Percentiles rank a stretch among this genome's conserved stretches.
Conservation (phyloP, 1,140 invertebrate species). For the Eupeodes corollae region DNA sequence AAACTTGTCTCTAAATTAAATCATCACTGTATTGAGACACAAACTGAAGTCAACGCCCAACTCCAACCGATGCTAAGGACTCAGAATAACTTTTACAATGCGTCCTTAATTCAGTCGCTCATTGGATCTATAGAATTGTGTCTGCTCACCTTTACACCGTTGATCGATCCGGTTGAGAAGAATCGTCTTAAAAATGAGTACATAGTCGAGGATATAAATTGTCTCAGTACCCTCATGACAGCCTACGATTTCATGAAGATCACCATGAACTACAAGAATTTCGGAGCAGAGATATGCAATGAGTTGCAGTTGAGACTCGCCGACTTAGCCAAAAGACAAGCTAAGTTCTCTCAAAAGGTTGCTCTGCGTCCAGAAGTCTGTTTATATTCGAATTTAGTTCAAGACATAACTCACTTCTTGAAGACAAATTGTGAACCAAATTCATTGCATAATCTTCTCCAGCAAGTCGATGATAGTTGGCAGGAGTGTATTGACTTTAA, state of each 20-base stretch:
- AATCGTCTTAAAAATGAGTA: slow-evolving; percentile 55
- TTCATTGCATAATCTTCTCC: slow-evolving; percentile 12
- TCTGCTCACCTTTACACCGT: slow-evolving; percentile 39
- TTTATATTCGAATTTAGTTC: slow-evolving; percentile 40
- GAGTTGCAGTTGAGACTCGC: slow-evolving; percentile 29
- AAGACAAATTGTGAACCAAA: slow-evolving; percentile 23
- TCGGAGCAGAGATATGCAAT: slow-evolving; percentile 21
- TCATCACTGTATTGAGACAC: neutral
- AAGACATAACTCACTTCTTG: slow-evolving; percentile 28
- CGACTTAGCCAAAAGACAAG: slow-evolving; percentile 23
- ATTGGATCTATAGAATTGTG: slow-evolving; percentile 37
- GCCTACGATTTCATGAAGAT: slow-evolving; percentile 30
- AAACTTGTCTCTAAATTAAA: slow-evolving; percentile 7
- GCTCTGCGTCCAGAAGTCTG: slow-evolving; percentile 46
- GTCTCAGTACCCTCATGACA: slow-evolving; percentile 13
- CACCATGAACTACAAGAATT: slow-evolving; percentile 26
- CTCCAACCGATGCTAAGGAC: neutral
- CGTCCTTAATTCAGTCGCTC: slow-evolving; percentile 14
- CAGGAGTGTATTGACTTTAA: slow-evolving; percentile 6
- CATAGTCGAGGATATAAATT: slow-evolving; percentile 48
- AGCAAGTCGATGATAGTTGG: slow-evolving; percentile 9
- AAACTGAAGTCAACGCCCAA: neutral
- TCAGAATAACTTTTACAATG: slow-evolving; percentile 2
- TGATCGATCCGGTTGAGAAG: slow-evolving; percentile 66
- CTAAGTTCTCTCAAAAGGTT: slow-evolving; percentile 36